Base-by-base conservation (phyloP, 2,888 invertebrate species). In the Melanotus villosus region DNA sequence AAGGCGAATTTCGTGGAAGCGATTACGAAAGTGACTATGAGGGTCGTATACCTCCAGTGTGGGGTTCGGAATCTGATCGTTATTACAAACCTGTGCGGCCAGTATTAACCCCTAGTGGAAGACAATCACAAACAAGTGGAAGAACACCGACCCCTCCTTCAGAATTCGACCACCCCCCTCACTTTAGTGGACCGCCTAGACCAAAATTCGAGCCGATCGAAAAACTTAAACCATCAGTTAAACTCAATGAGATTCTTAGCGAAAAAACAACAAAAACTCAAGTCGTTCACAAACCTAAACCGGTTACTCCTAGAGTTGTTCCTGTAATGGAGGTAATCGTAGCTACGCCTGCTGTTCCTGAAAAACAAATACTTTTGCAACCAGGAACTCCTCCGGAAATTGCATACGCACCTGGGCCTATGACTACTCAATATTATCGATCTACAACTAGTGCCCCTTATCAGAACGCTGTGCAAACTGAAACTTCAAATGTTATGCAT, bases 11-110 rank as follows among this genome's bases (percentile, higher is more conserved):
- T 81, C 86, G 87, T 58, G 90, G 90, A 80, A 92, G 90, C 78
- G 92, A 92, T 80, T 91, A 91, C 79, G 91, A 91, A 83, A 92
- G 91, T 78, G 92, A 92, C 79, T 89, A 90, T 72, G 91, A 91
- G 69, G 87, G 89, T 64, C 86, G 88, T 73, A 90, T 90, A 78
- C 88, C 88, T 64, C 87, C 90, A 1, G 84, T 89, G 7, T 91
- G 91, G 88, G 86, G 87, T 38, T 87, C 89, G 21, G 87, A 88
- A 71, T 83, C 85, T 1, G 89, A 89, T 57, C 86, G 86, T 45
- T 83, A 85, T 30, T 91, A 88, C 78, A 89, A 88, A 77, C 88
- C 90, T 12, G 89, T 90, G 2, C 87, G 87, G 73, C 89, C 90
- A 9, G 80, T 85, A 45, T 82, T 89, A 52, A 88, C 88, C n/a